These are phyloP conservation scores for Otus sunia DNA, from an alignment of 2,113 vertebrate genomes.

Conservation along the genomic window DNA sequence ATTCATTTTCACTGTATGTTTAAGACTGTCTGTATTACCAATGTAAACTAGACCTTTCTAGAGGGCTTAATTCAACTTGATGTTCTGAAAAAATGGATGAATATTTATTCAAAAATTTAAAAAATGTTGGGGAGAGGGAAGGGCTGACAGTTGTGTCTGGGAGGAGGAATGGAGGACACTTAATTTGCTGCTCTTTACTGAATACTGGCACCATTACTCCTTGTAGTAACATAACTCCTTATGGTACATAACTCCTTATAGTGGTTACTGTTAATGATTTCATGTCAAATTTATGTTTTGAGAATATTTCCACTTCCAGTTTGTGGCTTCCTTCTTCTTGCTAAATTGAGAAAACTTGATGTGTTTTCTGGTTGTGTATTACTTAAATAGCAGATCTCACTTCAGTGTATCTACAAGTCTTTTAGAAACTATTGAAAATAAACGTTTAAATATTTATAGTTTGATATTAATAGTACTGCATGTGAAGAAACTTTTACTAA, in stretches of 20 bases:
- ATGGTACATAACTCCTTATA: background rate
- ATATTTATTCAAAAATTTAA: background rate
- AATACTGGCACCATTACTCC: background rate
- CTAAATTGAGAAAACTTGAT: background rate
- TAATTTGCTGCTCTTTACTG: background rate
- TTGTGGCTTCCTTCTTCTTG: background rate
- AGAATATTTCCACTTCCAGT: background rate
- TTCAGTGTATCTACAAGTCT: background rate
- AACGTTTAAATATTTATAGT: background rate
- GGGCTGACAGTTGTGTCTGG: background rate
- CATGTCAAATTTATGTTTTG: background rate
- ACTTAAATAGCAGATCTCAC: background rate
- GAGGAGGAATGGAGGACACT: background rate
- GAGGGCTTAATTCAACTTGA: background rate
- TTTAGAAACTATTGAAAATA: background rate
- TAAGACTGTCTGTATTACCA: background rate
- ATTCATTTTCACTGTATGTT: rapidly evolving
- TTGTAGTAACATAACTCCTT: background rate
- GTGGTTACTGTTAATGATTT: background rate
- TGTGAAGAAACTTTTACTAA: background rate
- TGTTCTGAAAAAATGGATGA: background rate
- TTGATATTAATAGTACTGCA: background rate
- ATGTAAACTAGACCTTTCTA: background rate
- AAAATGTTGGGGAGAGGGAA: background rate
- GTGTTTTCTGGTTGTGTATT: background rate